A percentile compares a stretch with the other conserved stretches of the same genome.
Conservation (phyloP, 1,140 invertebrate genomes). For the Cephus cinctus region DNA sequence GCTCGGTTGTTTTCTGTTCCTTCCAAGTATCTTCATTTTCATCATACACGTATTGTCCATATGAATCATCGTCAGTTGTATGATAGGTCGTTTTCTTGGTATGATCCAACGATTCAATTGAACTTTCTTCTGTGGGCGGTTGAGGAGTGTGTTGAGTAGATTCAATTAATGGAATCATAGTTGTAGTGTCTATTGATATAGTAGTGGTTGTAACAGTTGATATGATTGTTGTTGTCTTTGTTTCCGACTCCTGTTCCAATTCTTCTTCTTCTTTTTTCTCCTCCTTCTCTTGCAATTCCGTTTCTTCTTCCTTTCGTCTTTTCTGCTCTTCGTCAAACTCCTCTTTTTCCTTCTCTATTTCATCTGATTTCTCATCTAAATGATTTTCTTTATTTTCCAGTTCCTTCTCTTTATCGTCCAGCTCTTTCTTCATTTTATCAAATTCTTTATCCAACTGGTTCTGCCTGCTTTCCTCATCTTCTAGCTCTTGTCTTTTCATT, state of each 20-base stretch:
- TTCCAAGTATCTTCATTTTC: slow-evolving; percentile 22
- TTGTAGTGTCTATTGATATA: too few relatives aligned
- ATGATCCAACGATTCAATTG: too few relatives aligned
- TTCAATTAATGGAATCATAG: too few relatives aligned
- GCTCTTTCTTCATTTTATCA: slow-evolving; percentile 3
- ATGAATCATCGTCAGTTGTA: too few relatives aligned
- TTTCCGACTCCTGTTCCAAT: slow-evolving; percentile 8
- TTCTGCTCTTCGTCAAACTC: slow-evolving; percentile 13
- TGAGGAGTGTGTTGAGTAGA: too few relatives aligned
- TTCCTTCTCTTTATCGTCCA: slow-evolving; percentile 5
- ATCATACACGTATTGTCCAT: slow-evolving; percentile 16
- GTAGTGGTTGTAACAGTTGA: too few relatives aligned
- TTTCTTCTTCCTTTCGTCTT: slow-evolving; percentile 8
- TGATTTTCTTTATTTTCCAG: slow-evolving; percentile 8
- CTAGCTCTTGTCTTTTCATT: not conserved
- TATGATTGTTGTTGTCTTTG: too few relatives aligned
- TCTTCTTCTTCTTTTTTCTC: slow-evolving; percentile 11
- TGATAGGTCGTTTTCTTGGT: too few relatives aligned
- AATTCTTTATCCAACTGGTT: slow-evolving; percentile 6
- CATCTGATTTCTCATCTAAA: slow-evolving; percentile 1
- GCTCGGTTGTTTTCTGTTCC: slow-evolving; percentile 5
- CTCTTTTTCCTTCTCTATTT: slow-evolving; percentile 12
- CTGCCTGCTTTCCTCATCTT: slow-evolving; percentile 2
- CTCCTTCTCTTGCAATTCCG: slow-evolving; percentile 5
- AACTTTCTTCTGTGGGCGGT: too few relatives aligned